Evolutionary conservation across 2,113 vertebrate species (phyloP).

Genomic region (Amblyopsis rosae): DNA sequence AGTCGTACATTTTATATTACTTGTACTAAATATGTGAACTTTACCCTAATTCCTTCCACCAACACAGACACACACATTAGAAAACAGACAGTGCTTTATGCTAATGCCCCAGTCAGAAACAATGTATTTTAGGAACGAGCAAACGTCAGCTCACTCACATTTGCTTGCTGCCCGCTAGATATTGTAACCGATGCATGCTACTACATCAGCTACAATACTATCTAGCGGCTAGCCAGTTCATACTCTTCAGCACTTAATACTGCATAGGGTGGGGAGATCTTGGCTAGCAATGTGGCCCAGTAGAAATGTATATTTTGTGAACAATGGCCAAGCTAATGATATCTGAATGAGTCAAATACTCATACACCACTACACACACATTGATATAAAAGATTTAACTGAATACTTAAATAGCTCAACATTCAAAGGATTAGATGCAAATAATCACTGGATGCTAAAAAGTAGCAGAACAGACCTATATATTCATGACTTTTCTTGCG

Average conservation of each 20-base stretch:
- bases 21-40: constrained; percentile 52
- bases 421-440: constrained; percentile 38
- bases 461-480: no score
- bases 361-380: not conserved
- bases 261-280: not conserved
- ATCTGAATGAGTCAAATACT: not conserved
- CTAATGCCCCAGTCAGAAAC: constrained; percentile 43
- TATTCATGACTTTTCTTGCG: no score
- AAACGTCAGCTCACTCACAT: constrained; percentile 45
- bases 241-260: no score
- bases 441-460: constrained; percentile 17
- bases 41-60: constrained; percentile 54
- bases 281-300: constrained; percentile 2
- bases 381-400: constrained; percentile 2
- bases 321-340: constrained; percentile 7
- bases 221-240: not conserved
- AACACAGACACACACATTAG: constrained; percentile 20
- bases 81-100: constrained; percentile 63
- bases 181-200: no score
- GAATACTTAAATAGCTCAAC: constrained; percentile 15
- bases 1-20: constrained; percentile 11
- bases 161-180: not conserved
- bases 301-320: not conserved
- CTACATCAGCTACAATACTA: constrained; percentile 18
- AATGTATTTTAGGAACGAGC: constrained; percentile 54